These are phyloP conservation scores for Physella acuta DNA, from an alignment of 1,140 invertebrate genomes.

Conservation along the genomic window DNA sequence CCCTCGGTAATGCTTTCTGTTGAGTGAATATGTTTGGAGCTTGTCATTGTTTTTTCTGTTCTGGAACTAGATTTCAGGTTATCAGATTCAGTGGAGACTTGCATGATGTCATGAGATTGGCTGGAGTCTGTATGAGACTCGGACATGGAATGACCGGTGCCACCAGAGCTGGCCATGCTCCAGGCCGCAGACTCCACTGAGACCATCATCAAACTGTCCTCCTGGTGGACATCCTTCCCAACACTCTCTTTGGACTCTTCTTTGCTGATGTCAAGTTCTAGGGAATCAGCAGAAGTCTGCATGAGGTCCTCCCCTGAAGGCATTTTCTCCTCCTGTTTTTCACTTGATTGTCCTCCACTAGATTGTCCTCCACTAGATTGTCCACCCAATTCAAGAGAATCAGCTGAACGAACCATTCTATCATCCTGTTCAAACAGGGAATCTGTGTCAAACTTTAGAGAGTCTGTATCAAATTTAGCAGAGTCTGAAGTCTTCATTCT, in stretches of 20 bases:
- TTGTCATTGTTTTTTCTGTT: conserved; percentile 27
- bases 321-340: conserved; percentile 28
- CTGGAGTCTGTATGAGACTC: conserved; percentile 42
- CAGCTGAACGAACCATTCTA: conserved; percentile 64
- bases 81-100: conserved; percentile 53
- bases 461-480: conserved; percentile 64
- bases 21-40: conserved; percentile 25
- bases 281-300: conserved; percentile 67
- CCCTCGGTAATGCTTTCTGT: conserved; percentile 18
- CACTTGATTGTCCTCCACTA: conserved; percentile 18
- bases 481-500: conserved; percentile 29
- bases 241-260: conserved; percentile 59
- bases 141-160: conserved; percentile 41
- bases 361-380: conserved; percentile 20
- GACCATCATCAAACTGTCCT: conserved; percentile 46
- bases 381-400: conserved; percentile 66
- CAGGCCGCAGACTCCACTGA: conserved; percentile 47
- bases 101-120: conserved; percentile 48
- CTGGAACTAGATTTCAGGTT: conserved; percentile 26
- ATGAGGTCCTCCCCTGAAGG: conserved; percentile 27
- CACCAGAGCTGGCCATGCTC: conserved; percentile 48
- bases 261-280: conserved; percentile 61
- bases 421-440: conserved; percentile 60
- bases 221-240: conserved; percentile 40
- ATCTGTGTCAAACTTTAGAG: conserved; percentile 65